Evolutionary conservation across 2,888 invertebrate genomes (phyloP), one percentile per base, ranked within the genome.

Genomic region (Microctonus brassicae): DNA sequence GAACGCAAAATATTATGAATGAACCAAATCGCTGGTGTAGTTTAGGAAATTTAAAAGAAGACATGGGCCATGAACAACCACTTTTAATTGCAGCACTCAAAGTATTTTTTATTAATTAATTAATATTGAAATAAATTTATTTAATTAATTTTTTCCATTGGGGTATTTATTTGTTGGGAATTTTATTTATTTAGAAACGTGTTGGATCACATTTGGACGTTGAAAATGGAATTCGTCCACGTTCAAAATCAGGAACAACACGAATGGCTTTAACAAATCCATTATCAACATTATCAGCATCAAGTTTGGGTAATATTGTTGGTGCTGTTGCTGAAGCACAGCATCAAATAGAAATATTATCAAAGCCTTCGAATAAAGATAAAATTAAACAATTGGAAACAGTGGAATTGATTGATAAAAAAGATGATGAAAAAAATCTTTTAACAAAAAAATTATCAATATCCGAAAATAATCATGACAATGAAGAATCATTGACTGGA

Each of bases 241-340:
- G 78, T 3, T 76, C 79, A 1, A 77, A 76, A 57, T 79, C 82
- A 7, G 76, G 75, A 22, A 80, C 79, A 26, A 77, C 71, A 34
- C 58, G 60, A 60, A 76, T 80, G 52, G 73, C 78, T 68, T 72
- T 84, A 65, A 74, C 75, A 13, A 75, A 76, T n/a, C 73, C 76
- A n/a, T 52, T 85, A 17, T 79, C 82, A 1, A 72, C 75, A 1
- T 62, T 85, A 10, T 85, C 86, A 11, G 81, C 86, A 0, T 81
- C 86, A 13, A 87, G 86, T 73, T 73, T 87, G 73, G 80, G 81
- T 10, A 87, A 83, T 75, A 78, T 87, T 11, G 74, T 74, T 10
- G 75, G 74, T 10, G 75, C 77, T 0, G 63, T 80, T 3, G 72
- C 69, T 13, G 80, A 80, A 20, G 63, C 78, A 24, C 76, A 73